These are phyloP conservation scores for Torymus texanus DNA, from an alignment of 2,888 invertebrate species.

Conservation along the genomic window DNA sequence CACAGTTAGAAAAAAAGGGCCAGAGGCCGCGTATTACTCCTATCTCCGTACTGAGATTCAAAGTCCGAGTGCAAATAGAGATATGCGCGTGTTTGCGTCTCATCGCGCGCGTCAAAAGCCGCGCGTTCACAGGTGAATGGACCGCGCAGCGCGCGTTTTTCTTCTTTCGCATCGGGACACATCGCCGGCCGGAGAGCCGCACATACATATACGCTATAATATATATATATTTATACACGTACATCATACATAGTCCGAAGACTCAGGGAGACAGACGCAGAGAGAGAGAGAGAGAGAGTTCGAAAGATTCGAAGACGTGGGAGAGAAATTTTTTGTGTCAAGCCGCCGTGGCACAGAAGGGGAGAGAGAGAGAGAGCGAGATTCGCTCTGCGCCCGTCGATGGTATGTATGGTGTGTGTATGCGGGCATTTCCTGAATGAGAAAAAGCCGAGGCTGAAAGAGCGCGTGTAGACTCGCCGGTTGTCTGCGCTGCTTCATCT, in stretches of 20 bases:
- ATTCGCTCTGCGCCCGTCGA: background rate
- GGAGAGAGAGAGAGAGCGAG: background rate
- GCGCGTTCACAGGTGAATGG: constrained; percentile 20
- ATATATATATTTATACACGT: too few relatives aligned
- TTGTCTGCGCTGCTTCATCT: background rate
- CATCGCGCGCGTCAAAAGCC: constrained; percentile 70
- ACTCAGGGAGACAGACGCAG: too few relatives aligned
- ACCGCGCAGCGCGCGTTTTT: too few relatives aligned
- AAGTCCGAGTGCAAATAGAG: constrained; percentile 72
- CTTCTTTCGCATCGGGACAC: too few relatives aligned
- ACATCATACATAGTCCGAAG: too few relatives aligned
- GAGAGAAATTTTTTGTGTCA: constrained; percentile 39
- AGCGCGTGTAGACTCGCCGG: constrained; percentile 1
- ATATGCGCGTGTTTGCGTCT: constrained; percentile 72
- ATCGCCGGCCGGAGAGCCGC: too few relatives aligned
- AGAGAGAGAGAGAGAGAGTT: too few relatives aligned
- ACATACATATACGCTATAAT: too few relatives aligned
- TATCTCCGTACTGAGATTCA: constrained; percentile 70
- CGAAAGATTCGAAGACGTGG: background rate
- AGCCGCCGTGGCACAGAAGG: background rate
- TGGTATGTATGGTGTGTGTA: background rate
- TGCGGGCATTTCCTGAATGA: background rate
- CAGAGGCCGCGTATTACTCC: constrained; percentile 54
- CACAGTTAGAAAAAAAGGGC: constrained; percentile 23
- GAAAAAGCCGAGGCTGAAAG: constrained; percentile 13